phyloP scores from a whole-genome alignment of 2,797 vertebrate species.

The Cirrhinus molitorella region DNA sequence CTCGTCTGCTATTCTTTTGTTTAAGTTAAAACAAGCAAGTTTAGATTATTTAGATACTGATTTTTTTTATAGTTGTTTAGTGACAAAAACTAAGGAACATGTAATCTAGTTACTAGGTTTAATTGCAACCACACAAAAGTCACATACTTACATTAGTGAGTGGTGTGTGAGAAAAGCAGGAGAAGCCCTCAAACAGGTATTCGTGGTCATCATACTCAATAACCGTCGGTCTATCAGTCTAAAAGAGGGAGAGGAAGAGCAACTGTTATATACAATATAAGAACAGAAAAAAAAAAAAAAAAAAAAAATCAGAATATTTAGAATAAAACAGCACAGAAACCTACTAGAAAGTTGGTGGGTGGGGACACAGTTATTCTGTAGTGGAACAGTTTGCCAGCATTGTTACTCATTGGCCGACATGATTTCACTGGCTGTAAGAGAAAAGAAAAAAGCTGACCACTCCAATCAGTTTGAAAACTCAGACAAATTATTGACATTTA shows the following conservation, averaged over 20 bases:
- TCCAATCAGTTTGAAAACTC: background rate
- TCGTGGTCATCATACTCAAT: constrained; percentile 99
- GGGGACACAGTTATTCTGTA: constrained; percentile 98
- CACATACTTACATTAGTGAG: constrained; percentile 88
- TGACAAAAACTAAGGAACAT: background rate
- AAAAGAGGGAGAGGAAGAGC: constrained; percentile 9
- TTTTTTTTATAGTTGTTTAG: background rate
- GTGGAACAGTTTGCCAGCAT: constrained; percentile 93
- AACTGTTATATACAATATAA: background rate
- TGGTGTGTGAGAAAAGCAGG: constrained; percentile 93
- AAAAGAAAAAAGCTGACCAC: background rate
- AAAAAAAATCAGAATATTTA: background rate
- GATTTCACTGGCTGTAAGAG: constrained; percentile 83
- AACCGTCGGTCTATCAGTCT: constrained; percentile 98
- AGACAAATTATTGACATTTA: background rate
- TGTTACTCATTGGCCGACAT: constrained; percentile 96
- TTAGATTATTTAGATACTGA: background rate
- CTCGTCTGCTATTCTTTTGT: background rate
- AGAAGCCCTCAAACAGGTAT: constrained; percentile 99
- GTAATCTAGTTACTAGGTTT: background rate
- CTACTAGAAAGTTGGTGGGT: constrained; percentile 97
- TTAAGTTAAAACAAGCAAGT: background rate
- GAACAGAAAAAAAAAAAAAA: background rate
- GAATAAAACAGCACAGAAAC: constrained; percentile 62
- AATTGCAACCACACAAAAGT: background rate